Conservation (phyloP, 2,888 invertebrate genomes). For the Drosophila neotestacea region DNA sequence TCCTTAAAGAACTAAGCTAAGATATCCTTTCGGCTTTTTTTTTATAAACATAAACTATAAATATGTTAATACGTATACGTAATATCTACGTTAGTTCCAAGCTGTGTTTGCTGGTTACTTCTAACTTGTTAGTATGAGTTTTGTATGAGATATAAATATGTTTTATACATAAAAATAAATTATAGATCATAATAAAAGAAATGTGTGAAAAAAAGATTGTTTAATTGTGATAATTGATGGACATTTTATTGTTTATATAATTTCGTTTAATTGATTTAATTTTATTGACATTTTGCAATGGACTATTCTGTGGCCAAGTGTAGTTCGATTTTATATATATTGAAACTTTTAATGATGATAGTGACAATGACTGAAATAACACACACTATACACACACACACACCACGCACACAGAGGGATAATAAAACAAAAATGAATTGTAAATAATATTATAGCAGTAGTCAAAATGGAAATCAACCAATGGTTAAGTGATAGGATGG, state of each 20-base stretch:
- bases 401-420: not conserved
- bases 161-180: constrained; percentile 9
- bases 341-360: constrained; percentile 61
- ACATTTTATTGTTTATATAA: constrained; percentile 29
- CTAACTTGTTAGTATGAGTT: constrained; percentile 13
- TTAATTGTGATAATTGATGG: constrained; percentile 42
- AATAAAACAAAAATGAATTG: constrained; percentile 22
- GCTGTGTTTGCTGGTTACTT: constrained; percentile 2
- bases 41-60: constrained; percentile 29
- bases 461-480: constrained; percentile 47
- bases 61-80: constrained; percentile 29
- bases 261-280: constrained; percentile 15
- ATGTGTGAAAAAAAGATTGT: constrained; percentile 16
- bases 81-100: constrained; percentile 16
- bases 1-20: constrained; percentile 63
- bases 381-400: constrained; percentile 17
- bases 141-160: constrained; percentile 11
- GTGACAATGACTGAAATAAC: constrained; percentile 43
- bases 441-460: constrained; percentile 59
- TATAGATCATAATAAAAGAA: constrained; percentile 4
- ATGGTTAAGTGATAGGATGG: constrained; percentile 10
- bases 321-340: constrained; percentile 23
- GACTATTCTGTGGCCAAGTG: constrained; percentile 28
- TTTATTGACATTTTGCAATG: constrained; percentile 47
- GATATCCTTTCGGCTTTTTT: constrained; percentile 13